Evolutionary conservation across 2,888 invertebrate species (phyloP).

Genomic region (Sthenelais limicola): DNA sequence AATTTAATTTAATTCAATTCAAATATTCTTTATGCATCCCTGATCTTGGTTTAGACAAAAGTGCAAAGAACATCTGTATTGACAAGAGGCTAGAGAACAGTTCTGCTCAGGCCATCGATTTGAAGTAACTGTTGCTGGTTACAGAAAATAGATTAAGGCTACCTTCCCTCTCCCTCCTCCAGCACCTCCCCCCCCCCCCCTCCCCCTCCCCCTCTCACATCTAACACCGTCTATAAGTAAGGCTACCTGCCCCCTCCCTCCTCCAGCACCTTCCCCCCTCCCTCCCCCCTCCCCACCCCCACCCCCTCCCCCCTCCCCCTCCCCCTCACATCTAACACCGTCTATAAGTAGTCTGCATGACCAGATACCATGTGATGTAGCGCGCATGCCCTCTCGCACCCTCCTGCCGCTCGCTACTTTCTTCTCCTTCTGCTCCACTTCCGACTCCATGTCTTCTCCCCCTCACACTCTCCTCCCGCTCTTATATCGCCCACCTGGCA

Average conservation of each 20-base stretch:
- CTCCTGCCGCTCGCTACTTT: neutral
- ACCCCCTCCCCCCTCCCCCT: neutral
- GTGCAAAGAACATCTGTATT: no score
- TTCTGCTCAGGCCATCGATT: no score
- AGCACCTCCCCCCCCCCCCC: neutral
- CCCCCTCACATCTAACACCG: neutral
- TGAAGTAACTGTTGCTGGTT: no score
- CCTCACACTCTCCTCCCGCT: neutral
- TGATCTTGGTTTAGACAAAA: no score
- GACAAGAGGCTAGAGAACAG: no score
- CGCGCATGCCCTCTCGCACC: neutral
- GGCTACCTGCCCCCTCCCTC: neutral
- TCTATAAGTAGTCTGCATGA: neutral
- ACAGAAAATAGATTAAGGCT: no score
- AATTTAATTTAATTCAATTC: no score
- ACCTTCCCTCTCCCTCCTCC: no score
- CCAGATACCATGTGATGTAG: neutral
- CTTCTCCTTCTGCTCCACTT: neutral
- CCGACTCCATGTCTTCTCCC: neutral
- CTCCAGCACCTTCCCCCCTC: conserved; percentile 1
- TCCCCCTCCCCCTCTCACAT: neutral
- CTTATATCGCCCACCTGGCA: no score
- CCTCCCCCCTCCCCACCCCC: neutral
- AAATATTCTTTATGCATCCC: no score
- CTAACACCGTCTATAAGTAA: neutral